Base-by-base conservation (phyloP, 1,140 invertebrate species). In the Pseudomyrmex dendroicus region DNA sequence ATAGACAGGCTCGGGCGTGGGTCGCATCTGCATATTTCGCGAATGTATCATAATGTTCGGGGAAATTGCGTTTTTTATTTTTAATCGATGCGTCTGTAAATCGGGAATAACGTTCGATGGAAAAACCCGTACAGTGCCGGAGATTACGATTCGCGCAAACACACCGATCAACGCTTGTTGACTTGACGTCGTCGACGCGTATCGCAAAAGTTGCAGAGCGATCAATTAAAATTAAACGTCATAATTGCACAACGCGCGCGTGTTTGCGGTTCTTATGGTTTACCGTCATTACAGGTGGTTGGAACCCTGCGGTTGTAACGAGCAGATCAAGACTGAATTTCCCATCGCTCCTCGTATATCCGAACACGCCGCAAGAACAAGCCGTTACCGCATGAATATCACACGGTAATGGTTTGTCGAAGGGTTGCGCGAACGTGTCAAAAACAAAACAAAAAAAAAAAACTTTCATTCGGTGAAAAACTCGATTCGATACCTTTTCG, bases 221-320 rank as follows among this genome's bases (percentile, higher is more conserved):
- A 17, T 12, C 54, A 35, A 17, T 15, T 5, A 72, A 20, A 73
- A 54, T n/a, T 77, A 72, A 50, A 87, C 73, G 59, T 88, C 77
- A 59, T 82, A 72, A 87, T 85, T 70, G 50, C n/a, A n/a, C n/a
- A n/a, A n/a, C 35, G 73, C 57, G 35, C 35, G 73, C 57, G 35
- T 85, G 50, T 84, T 67, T 54, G 82, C 50, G 74, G 83, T 61
- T 70, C 54, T 84, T 82, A 84, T 50, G 83, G 83, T 54, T 74
- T 73, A 66, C 83, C 76, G n/a, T 77, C 46, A 70, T 86, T 73
- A 74, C 68, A 63, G 76, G 74, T 74, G 83, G 67, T 80, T 62
- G 68, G 74, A 82, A 82, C 82, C 73, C 74, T 77, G 74, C 10
- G 70, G 83, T 54, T 54, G 44, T 74, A 84, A 82, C 83, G 74